Evolutionary conservation across 2,888 invertebrate species (phyloP), one percentile per base, ranked within the genome.

Genomic region (Eurytoma adleriae): DNA sequence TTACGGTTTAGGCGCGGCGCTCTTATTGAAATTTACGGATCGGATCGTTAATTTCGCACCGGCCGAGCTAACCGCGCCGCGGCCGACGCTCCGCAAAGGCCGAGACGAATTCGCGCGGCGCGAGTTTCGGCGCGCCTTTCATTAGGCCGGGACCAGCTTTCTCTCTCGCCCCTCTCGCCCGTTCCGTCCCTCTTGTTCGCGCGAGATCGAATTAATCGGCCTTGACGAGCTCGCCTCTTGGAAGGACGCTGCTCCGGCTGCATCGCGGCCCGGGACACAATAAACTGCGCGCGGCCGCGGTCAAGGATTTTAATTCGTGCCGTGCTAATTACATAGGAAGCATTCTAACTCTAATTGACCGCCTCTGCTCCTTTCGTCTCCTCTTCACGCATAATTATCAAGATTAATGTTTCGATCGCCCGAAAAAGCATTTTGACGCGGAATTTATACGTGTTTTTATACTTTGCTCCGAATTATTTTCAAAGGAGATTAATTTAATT

Each of bases 201-300:
- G 81, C 74, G 83, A 76, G 83, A 84, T 81, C 84, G 82, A 83
- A 85, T 86, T 84, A 84, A 85, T 85, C 84, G 83, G 83, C 74
- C 81, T 81, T 74, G 81, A 64, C 71, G 70, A 54, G 68, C 24
- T 16, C 50, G 57, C 68, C 70, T 52, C 62, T 75, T 66, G 80
- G 70, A 80, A 75, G 77, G 82, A 80, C 40, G 66, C 76, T 24
- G 24, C 24, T 24, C 24, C 52, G 71, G 64, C 52, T 70, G 81
- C 68, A 56, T 67, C 57, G 48, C 59, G 66, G 40, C n/a, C 30
- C 48, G 69, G 71, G 56, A 64, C 69, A 52, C 72, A 66, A 57
- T 75, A 75, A 59, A 68, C 67, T 48, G 27, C 27, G 3, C 50
- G 52, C 56, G 24, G 50, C 78, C 67, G 30, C 78, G 80, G 79